Evolutionary conservation across 2,797 vertebrate species (phyloP).

Genomic region (Hydrolagus colliei): DNA sequence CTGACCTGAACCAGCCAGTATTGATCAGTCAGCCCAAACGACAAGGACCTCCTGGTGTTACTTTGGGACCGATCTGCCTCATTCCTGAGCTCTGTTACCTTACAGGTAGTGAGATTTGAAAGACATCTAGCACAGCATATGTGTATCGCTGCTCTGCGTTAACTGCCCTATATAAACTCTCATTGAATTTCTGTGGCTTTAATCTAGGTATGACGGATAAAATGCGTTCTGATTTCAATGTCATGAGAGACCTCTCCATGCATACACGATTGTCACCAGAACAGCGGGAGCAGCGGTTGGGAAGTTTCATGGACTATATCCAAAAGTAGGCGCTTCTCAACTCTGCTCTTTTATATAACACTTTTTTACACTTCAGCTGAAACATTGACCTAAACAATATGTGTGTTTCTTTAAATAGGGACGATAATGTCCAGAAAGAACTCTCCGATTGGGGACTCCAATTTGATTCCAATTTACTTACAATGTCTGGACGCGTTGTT

Average conservation of each 20-base stretch:
- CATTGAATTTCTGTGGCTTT: not conserved
- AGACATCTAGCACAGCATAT: not conserved
- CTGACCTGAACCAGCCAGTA: constrained; percentile 72
- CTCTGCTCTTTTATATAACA: no score
- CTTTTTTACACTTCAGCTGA: no score
- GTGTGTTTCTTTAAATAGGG: constrained; percentile 50
- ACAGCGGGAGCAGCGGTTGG: constrained; percentile 68
- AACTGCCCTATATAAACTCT: no score
- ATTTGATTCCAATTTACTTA: constrained; percentile 74
- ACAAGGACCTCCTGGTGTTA: constrained; percentile 45
- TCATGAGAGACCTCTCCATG: constrained; percentile 78
- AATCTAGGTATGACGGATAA: constrained; percentile 79
- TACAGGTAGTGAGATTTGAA: constrained; percentile 58
- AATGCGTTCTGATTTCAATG: constrained; percentile 76
- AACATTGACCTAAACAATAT: no score
- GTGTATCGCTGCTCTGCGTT: no score
- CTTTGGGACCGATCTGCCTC: constrained; percentile 68
- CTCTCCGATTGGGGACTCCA: constrained; percentile 77
- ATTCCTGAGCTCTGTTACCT: constrained; percentile 88
- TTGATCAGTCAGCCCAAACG: constrained; percentile 73
- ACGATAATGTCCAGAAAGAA: constrained; percentile 67
- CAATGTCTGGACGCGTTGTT: constrained; percentile 71
- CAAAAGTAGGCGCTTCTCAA: constrained; percentile 53
- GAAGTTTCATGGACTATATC: constrained; percentile 64
- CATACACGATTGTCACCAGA: constrained; percentile 77